Conservation (phyloP, 2,113 vertebrate genomes). For the Oxygymnocypris stewartii region DNA sequence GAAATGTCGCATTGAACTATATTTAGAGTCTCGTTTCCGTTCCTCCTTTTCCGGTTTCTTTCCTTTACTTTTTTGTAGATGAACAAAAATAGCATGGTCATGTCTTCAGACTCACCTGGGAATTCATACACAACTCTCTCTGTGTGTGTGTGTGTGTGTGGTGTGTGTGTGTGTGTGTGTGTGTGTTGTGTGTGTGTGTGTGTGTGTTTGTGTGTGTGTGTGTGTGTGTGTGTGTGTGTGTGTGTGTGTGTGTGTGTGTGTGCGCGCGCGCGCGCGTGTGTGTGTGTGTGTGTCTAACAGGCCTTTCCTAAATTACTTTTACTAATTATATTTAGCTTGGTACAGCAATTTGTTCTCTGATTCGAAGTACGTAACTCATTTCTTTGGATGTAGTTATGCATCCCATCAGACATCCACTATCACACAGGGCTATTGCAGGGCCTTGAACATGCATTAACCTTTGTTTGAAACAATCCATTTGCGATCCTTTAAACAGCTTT, state of each 20-base stretch:
- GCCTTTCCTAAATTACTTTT: slow-evolving; percentile 28
- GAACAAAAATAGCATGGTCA: slow-evolving; percentile 66
- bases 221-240: too few species aligned
- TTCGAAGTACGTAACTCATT: background rate
- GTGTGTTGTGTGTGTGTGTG: too few species aligned
- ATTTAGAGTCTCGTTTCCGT: slow-evolving; percentile 75
- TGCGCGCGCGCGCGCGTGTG: too few species aligned
- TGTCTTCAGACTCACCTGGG: slow-evolving; percentile 72
- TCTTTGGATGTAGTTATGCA: background rate
- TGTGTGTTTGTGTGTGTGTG: too few species aligned
- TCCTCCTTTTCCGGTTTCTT: slow-evolving; percentile 62
- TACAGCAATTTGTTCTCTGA: background rate
- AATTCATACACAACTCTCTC: slow-evolving; percentile 18
- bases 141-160: background rate
- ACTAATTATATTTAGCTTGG: slow-evolving; percentile 29
- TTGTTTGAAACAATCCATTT: slow-evolving; percentile 18
- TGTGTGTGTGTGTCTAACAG: background rate
- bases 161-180: too few species aligned
- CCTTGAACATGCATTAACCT: slow-evolving; percentile 29
- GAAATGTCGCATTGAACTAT: slow-evolving; percentile 77
- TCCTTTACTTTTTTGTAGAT: slow-evolving; percentile 56
- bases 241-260: too few species aligned
- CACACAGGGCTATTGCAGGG: slow-evolving; percentile 5
- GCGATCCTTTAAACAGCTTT: slow-evolving; percentile 13
- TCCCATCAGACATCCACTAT: background rate